These are phyloP conservation scores for Zosterops japonicus DNA, from an alignment of 2,113 vertebrate species.

Conservation along the genomic window DNA sequence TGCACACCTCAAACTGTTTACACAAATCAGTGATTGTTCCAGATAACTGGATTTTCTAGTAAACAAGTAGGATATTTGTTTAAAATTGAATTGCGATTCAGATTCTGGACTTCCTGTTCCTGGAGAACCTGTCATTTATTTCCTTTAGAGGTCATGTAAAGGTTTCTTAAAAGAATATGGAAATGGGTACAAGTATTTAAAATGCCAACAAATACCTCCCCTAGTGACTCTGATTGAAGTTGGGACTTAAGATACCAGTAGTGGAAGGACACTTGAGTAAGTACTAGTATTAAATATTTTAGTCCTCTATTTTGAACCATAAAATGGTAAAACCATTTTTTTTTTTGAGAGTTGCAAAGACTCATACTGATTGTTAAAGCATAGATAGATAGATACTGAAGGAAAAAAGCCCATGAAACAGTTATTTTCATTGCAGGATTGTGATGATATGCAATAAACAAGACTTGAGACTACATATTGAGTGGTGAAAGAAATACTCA, in stretches of 20 bases:
- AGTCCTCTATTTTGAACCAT: not conserved
- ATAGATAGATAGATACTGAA: not conserved
- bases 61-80: not conserved
- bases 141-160: not conserved
- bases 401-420: not conserved
- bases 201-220: not conserved
- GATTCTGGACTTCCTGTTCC: not conserved
- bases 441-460: not conserved
- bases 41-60: not conserved
- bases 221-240: not conserved
- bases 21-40: not conserved
- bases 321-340: not conserved
- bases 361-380: not conserved
- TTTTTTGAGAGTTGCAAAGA: not conserved
- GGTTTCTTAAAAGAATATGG: not conserved
- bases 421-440: slow-evolving; percentile 36
- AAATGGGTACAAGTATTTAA: not conserved
- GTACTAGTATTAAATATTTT: not conserved
- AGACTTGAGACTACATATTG: slow-evolving; percentile 5
- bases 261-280: not conserved
- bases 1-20: not conserved
- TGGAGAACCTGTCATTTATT: not conserved
- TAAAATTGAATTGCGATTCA: not conserved
- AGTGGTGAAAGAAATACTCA: slow-evolving; percentile 15
- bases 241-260: not conserved